Evolutionary conservation across 53 echinoderm and acorn worm species (phyloP).

Genomic region (Paelopatides confundens): DNA sequence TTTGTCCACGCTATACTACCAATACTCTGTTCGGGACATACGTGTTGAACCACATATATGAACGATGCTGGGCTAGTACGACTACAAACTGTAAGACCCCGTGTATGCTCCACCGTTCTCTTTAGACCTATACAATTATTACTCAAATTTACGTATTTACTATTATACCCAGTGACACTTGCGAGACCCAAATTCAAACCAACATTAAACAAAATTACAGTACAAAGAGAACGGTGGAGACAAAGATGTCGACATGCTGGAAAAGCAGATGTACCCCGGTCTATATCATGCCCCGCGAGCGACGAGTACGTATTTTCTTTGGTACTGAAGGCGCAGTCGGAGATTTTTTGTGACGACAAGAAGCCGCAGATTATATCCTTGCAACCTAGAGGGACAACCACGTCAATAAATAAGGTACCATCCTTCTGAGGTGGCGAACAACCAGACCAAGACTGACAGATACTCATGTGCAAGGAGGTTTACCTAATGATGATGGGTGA

Average conservation of each 20-base stretch:
- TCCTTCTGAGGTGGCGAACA: background rate
- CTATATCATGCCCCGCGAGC: background rate
- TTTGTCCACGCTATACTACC: no score
- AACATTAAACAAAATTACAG: background rate
- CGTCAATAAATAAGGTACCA: background rate
- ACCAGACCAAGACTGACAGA: background rate
- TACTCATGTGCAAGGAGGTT: no score
- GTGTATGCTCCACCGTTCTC: no score
- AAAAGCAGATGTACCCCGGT: background rate
- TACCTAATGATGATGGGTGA: background rate
- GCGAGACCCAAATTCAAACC: no score
- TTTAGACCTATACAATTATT: no score
- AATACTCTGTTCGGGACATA: no score
- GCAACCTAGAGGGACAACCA: background rate
- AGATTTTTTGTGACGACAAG: background rate
- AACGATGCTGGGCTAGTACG: no score
- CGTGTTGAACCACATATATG: no score
- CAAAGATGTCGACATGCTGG: background rate
- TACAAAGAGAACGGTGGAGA: slow-evolving; percentile 19
- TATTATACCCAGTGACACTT: no score
- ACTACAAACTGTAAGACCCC: no score
- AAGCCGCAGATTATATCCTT: background rate
- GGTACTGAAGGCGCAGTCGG: background rate
- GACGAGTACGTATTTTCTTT: background rate
- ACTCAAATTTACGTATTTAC: no score